phyloP scores from a whole-genome alignment of 2,888 invertebrate genomes.

The Ennomos quercinarius region DNA sequence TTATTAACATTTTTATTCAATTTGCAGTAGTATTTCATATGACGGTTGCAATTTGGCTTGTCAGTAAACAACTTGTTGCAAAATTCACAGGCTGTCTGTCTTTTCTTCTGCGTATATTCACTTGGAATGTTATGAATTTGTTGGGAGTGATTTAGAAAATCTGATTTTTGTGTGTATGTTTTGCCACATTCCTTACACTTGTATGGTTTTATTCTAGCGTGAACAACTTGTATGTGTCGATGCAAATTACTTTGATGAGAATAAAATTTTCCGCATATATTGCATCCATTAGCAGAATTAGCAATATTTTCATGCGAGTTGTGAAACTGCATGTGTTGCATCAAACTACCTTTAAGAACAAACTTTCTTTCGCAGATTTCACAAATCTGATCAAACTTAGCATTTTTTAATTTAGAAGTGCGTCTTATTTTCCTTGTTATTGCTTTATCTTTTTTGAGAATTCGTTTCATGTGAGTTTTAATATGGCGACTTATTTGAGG shows the following conservation, averaged over 20 bases:
- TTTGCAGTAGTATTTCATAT: not conserved
- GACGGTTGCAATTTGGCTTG: not conserved
- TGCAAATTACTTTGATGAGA: not conserved
- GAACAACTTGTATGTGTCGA: slow-evolving; percentile 1
- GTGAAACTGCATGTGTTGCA: not conserved
- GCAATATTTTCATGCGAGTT: not conserved
- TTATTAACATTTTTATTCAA: not conserved
- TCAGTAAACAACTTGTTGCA: not conserved
- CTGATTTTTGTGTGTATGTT: not conserved
- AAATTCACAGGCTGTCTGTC: not conserved
- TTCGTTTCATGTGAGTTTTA: not conserved
- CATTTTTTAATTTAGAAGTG: too few species aligned
- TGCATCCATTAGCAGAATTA: not conserved
- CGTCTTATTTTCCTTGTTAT: not conserved
- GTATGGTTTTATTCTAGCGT: slow-evolving; percentile 1
- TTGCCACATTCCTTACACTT: slow-evolving; percentile 2
- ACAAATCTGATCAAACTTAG: not conserved
- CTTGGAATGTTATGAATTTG: not conserved
- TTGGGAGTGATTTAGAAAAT: not conserved
- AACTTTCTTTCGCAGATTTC: not conserved
- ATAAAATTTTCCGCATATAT: slow-evolving; percentile 1
- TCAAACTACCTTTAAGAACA: not conserved
- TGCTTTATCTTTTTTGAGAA: not conserved
- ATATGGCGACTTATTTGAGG: not conserved
- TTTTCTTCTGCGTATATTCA: too few species aligned